Evolutionary conservation across 2,888 invertebrate genomes (phyloP), one percentile per base, ranked within the genome.

Genomic region (Lordiphosa andalusiaca): DNA sequence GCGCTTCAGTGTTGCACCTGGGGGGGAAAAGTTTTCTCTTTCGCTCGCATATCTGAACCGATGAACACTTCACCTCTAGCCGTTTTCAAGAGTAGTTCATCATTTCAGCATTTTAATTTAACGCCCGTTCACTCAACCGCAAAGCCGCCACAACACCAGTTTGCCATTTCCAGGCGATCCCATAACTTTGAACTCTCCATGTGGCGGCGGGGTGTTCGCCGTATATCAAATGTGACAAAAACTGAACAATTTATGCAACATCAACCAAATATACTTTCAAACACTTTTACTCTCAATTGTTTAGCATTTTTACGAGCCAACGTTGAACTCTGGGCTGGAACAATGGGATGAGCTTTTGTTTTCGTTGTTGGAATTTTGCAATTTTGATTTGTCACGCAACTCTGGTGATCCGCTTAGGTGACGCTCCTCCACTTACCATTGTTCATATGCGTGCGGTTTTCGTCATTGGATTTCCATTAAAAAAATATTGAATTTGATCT

Each of bases 261-360:
- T 36, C 40, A 36, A 9, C 30, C 42, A 56, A 35, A 41, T 25
- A 41, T 54, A 53, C 66, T 64, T 67, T 69, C 67, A 59, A 77
- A 67, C 75, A 71, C 78, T 75, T 73, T 78, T 69, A 75, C 71
- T 76, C 73, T 78, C 47, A 47, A 47, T 47, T 47, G 47, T 47
- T 35, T 35, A 36, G 35, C 33, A 44, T 44, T 44, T 44, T 16
- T 44, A 19, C 33, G 13, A 44, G 30, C 16, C 33, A 33, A 6
- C 44, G 33, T 19, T 44, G 39, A 40, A 40, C 35, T 63, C 58
- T 87, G 86, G 72, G 47, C 77, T 10, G 23, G 47, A 53, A 58
- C 48, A 49, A 49, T 37, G 13, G 39, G 57, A 56, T 58, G 64
- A 48, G 62, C 16, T 61, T 42, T 30, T 36, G 38, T 37, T 44